Base-by-base conservation (phyloP, 2,888 invertebrate genomes). In the Lithophane ornitopus region DNA sequence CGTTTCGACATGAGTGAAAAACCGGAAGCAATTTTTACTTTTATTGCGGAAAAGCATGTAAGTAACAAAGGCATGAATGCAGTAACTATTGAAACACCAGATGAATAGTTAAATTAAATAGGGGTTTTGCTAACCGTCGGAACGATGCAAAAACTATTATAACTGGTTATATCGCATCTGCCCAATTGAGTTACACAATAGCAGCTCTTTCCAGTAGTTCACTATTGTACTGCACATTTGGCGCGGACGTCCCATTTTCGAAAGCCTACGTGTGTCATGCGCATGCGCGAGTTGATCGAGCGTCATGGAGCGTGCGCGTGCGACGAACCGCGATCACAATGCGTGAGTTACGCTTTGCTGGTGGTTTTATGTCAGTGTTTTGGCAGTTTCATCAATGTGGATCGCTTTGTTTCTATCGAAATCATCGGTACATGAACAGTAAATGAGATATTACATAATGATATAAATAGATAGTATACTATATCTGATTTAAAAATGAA, bases 251-350 rank as follows among this genome's bases (percentile, higher is more conserved):
- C 88, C 90, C 89, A 91, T 92, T 92, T 94, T 91, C 89, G 91
- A 92, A 91, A 93, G 91, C 90, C 85, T 86, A 83, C 87, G 89
- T 87, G 85, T 91, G 90, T 91, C 91, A 90, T 88, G 92, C 88
- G 91, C 92, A 88, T 88, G 92, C 91, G 91, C 91, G 87, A 82
- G 85, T 89, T 88, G 89, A 91, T 91, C 84, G 86, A 78, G 88
- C 88, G 93, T 91, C 91, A 94, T 89, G 94, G 92, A 92, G 90
- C 79, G 89, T 92, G 94, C 92, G 92, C 89, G 91, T 85, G 92
- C 94, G 92, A 80, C 92, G 91, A 91, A 91, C 91, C 93, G 91
- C 91, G 88, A 89, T 90, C 90, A 93, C 91, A 93, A 93, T 91
- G 90, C 91, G 91, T 88, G 87, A 89, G 91, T 91, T 90, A 91